Conservation (phyloP, 2,113 vertebrate genomes). For the Bos javanicus region DNA sequence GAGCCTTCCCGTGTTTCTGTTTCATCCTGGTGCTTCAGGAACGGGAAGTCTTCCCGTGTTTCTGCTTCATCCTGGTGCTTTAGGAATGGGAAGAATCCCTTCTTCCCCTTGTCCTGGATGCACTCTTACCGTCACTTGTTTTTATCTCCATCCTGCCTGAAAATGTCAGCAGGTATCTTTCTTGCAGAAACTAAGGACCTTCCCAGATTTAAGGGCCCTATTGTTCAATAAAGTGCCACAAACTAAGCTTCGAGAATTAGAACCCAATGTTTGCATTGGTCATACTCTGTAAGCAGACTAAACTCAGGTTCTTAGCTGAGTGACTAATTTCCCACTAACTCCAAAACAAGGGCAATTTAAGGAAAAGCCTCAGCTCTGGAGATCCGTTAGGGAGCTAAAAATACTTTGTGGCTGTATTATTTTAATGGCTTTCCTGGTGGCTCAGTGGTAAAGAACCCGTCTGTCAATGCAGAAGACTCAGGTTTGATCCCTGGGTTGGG, state of each 20-base stretch:
- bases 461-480: not conserved
- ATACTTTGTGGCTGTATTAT: too few relatives aligned
- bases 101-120: accelerated
- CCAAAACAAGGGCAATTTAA: not conserved
- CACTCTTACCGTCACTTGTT: not conserved
- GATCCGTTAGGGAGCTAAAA: not conserved
- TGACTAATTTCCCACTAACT: not conserved
- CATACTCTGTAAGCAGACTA: not conserved
- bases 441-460: not conserved
- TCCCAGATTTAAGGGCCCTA: conserved; percentile 17
- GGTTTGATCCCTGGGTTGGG: not conserved
- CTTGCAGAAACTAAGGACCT: not conserved
- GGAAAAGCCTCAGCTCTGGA: not conserved
- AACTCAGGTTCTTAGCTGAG: not conserved
- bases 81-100: not conserved
- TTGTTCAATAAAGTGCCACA: conserved; percentile 67
- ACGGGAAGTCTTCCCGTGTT: accelerated
- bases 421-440: not conserved
- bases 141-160: conserved; percentile 15
- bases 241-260: not conserved
- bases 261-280: not conserved
- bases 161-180: conserved; percentile 45
- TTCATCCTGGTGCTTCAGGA: too few relatives aligned
- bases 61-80: not conserved
- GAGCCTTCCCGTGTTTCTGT: not conserved